Conservation (phyloP, 2,888 invertebrate species). For the Odontomyia ornata region DNA sequence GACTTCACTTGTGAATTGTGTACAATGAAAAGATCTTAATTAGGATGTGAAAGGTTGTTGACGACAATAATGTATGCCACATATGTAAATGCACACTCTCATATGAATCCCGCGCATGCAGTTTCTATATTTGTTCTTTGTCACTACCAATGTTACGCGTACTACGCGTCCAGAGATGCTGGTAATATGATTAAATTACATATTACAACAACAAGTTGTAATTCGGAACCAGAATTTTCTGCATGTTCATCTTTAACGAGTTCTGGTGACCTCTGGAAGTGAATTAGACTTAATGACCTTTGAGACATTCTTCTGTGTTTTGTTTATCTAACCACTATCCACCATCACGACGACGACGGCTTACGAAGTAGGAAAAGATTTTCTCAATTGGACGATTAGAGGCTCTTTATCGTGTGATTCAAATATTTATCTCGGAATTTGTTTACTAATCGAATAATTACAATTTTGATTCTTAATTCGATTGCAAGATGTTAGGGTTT, state of each 20-base stretch:
- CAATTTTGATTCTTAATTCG: too few species aligned
- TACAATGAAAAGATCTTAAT: not conserved
- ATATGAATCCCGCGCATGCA: not conserved
- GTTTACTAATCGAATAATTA: too few species aligned
- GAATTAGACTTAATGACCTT: not conserved
- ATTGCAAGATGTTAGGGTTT: too few species aligned
- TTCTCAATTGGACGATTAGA: slow-evolving; percentile 2
- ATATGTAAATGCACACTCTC: too few species aligned
- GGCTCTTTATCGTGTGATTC: slow-evolving; percentile 8
- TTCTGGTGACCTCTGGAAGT: not conserved
- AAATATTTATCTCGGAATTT: not conserved
- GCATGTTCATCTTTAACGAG: not conserved
- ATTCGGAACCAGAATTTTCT: slow-evolving; percentile 7
- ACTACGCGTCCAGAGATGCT: not conserved
- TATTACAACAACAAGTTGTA: not conserved
- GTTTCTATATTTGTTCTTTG: not conserved
- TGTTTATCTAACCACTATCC: slow-evolving; percentile 8
- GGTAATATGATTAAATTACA: slow-evolving; percentile 1
- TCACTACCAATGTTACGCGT: not conserved
- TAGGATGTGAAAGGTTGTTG: slow-evolving; percentile 8
- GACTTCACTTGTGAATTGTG: not conserved
- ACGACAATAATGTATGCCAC: not conserved
- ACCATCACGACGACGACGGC: not conserved
- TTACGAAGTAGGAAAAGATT: not conserved
- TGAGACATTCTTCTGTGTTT: not conserved